These are phyloP conservation scores for Lytechinus pictus DNA, from an alignment of 35 echinoderm and acorn worm genomes.

Conservation along the genomic window DNA sequence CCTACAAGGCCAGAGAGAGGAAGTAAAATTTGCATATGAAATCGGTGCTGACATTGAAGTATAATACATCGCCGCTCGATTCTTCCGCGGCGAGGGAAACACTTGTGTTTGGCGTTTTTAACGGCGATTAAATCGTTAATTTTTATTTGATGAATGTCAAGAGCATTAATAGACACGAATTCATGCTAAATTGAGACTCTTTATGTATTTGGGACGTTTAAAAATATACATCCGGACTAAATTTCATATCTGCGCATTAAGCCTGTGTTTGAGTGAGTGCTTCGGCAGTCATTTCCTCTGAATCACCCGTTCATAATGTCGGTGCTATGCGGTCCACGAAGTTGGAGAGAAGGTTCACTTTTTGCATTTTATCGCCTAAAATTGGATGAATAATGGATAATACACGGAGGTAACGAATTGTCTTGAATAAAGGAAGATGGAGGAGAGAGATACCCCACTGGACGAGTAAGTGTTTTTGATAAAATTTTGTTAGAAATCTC, in stretches of 20 bases:
- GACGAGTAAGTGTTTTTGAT: slow-evolving; percentile 83
- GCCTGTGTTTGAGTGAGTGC: slow-evolving; percentile 31
- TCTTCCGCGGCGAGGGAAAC: slow-evolving; percentile 52
- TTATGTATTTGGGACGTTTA: neutral
- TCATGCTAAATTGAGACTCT: neutral
- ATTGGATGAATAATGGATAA: slow-evolving; percentile 65
- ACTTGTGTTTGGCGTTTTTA: neutral
- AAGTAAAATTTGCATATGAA: slow-evolving; percentile 99
- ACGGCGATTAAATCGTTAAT: neutral
- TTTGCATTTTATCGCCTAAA: slow-evolving; percentile 36
- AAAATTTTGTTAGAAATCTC: slow-evolving; percentile 32
- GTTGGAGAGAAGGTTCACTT: slow-evolving; percentile 5
- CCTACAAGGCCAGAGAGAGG: slow-evolving; percentile 99
- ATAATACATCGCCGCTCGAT: slow-evolving; percentile 34
- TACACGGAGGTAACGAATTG: slow-evolving; percentile 51
- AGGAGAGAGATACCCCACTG: slow-evolving; percentile 82
- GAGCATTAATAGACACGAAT: neutral
- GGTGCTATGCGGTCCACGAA: slow-evolving; percentile 55
- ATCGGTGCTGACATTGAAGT: slow-evolving; percentile 86
- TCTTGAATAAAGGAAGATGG: slow-evolving; percentile 67
- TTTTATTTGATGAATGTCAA: neutral
- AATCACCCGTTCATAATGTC: slow-evolving; percentile 70
- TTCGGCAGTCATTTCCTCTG: slow-evolving; percentile 75
- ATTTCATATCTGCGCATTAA: slow-evolving; percentile 40
- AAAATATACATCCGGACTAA: slow-evolving; percentile 52